Evolutionary conservation across 2,113 vertebrate species (phyloP), one percentile per base, ranked within the genome.

Genomic region (Clupea harengus): DNA sequence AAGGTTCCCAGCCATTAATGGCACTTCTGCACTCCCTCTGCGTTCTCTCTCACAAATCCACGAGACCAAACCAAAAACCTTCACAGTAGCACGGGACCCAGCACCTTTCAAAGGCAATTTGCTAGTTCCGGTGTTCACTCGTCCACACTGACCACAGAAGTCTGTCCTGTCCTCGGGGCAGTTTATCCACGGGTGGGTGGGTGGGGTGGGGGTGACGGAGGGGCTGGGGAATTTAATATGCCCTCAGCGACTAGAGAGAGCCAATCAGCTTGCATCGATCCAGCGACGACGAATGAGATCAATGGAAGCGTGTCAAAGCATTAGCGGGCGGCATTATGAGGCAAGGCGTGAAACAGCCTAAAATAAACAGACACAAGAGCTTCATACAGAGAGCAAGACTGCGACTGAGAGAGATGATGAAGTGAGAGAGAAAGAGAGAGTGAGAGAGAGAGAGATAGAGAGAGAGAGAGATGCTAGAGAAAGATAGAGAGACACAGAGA

Each of bases 261-360:
- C 72, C 72, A 78, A 78, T 78, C 72, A 28, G 28, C 72, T 78
- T 11, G 72, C 15, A 78, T 78, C 32, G 72, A 78, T 15, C 72
- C 17, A 78, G 10, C 32, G 72, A 78, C 72, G 72, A 11, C 72
- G 2, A 78, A 78, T 78, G 72, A 78, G 15, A 78, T 78, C 28
- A 28, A 78, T 78, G 72, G 72, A 32, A 78, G 72, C 72, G 72
- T 78, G 72, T 78, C 72, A 78, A 44, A 39, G 72, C 72, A 39
- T 28, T 32, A 78, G 72, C 32, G 28, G 72, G 72, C 72, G 11
- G 72, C 72, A 78, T 78, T 32, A 78, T 39, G 72, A 78, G 72
- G 32, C 72, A 32, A 78, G 72, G 72, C 28, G 72, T 78, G 72
- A 44, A 78, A 11, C 4, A 39, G 72, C 72, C 32, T 78, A 78